Evolutionary conservation across 2,113 vertebrate species (phyloP), one percentile per base, ranked within the genome.

Genomic region (Zapus hudsonius): DNA sequence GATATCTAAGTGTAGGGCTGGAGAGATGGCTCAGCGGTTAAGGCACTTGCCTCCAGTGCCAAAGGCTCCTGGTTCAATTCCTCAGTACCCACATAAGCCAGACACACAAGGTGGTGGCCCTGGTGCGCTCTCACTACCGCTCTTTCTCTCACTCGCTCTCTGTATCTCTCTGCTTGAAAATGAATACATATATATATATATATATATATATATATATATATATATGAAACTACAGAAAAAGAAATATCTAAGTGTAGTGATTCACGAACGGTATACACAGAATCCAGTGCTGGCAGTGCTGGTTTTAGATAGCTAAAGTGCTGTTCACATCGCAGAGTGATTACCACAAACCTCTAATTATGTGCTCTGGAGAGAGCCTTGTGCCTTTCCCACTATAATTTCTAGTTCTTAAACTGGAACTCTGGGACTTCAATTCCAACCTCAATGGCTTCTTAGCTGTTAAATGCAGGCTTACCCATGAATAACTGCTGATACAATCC

Each of bases 271-370:
- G 64, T 29, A 84, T 52, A 94, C 79, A 92, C 55, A 96, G 80
- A 95, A 94, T 83, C 92, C 61, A 94, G 84, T 6, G 66, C 4
- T 22, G 64, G 44, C 82, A 95, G 97, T 6, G 66, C 4, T 22
- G 64, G 44, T 84, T 95, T 97, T 29, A 83, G 88, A 94, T 75
- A 96, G 79, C 25, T 44, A 93, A 96, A 97, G 90, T 64, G 78
- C 83, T 90, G 63, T 82, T 96, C 94, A 82, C 25, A 87, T 70
- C 78, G 94, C 89, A 96, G 79, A 74, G 55, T 94, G 94, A 96
- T 97, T 97, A 97, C 38, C 92, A 12, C 33, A 96, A 96, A 91
- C 78, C 85, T 96, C 82, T 97, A 97, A 98, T 97, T 97, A 96
- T 64, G 88, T 94, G 88, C 84, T 96, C 66, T 73, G 76, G 76